Conservation (phyloP, 1,140 invertebrate species). For the Episyrphus balteatus region DNA sequence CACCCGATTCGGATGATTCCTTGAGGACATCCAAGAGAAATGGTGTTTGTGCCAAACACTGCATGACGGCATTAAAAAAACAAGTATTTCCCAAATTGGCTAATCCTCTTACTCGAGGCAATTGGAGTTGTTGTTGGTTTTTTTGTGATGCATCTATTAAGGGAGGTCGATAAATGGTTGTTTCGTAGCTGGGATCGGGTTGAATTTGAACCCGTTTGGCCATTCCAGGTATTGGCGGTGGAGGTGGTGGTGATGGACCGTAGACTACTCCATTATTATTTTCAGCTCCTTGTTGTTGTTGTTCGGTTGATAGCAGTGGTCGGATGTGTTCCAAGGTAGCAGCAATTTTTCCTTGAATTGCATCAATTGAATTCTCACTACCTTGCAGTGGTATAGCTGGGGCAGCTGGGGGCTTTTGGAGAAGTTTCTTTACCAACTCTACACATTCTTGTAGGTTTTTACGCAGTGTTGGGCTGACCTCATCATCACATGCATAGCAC, state of each 20-base stretch:
- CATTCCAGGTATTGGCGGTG: constrained; percentile 18
- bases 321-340: constrained; percentile 12
- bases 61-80: constrained; percentile 93
- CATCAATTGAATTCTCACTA: background rate
- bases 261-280: no score
- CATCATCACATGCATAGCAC: constrained; percentile 58
- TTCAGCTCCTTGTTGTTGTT: constrained; percentile 4
- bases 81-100: constrained; percentile 90
- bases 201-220: constrained; percentile 21
- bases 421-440: constrained; percentile 49
- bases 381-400: background rate
- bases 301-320: constrained; percentile 15
- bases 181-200: background rate
- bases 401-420: constrained; percentile 20
- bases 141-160: background rate
- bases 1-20: constrained; percentile 54
- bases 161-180: no score
- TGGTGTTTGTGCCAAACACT: constrained; percentile 78
- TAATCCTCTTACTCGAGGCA: constrained; percentile 54
- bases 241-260: constrained; percentile 10
- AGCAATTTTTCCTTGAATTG: constrained; percentile 21
- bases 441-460: constrained; percentile 54
- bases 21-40: constrained; percentile 62
- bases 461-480: constrained; percentile 43
- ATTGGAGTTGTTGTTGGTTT: constrained; percentile 2